Conservation (phyloP, 2,888 invertebrate genomes). For the Criorhina ranunculi region DNA sequence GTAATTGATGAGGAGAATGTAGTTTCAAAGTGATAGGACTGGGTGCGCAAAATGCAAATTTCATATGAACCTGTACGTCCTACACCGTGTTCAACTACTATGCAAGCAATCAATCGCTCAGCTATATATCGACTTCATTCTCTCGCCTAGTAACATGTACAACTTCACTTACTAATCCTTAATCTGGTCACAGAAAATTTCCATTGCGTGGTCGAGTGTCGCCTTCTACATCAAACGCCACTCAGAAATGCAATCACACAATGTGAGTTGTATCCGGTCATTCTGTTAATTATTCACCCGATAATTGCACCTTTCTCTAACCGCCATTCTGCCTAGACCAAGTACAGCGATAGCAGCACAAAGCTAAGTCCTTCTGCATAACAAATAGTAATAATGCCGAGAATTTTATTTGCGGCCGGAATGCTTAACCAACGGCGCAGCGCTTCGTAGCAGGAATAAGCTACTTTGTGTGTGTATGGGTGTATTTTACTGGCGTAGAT, state of each 20-base stretch:
- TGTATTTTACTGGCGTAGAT: constrained; percentile 9
- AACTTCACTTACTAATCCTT: constrained; percentile 7
- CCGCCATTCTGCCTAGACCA: background rate
- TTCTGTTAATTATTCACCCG: constrained; percentile 55
- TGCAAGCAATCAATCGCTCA: background rate
- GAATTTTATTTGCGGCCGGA: constrained; percentile 23
- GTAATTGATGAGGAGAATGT: too few relatives aligned
- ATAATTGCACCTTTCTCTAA: constrained; percentile 49
- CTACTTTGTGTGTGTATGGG: background rate
- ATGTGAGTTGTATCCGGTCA: constrained; percentile 25
- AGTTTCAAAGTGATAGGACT: too few relatives aligned
- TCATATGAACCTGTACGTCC: background rate
- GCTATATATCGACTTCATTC: background rate
- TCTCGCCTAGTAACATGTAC: background rate
- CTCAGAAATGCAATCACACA: constrained; percentile 42
- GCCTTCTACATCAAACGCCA: constrained; percentile 43
- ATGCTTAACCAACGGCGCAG: background rate
- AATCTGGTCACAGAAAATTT: constrained; percentile 10
- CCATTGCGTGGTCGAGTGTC: constrained; percentile 39
- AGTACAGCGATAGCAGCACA: too few relatives aligned
- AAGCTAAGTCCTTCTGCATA: background rate
- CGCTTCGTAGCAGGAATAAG: constrained; percentile 9
- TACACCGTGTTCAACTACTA: background rate
- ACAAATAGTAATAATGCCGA: constrained; percentile 23
- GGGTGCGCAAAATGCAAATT: background rate